A percentile compares a stretch with the other conserved stretches of the same genome.
These are phyloP conservation scores for Origma solitaria DNA, from an alignment of 2,113 vertebrate species.

Conservation along the genomic window DNA sequence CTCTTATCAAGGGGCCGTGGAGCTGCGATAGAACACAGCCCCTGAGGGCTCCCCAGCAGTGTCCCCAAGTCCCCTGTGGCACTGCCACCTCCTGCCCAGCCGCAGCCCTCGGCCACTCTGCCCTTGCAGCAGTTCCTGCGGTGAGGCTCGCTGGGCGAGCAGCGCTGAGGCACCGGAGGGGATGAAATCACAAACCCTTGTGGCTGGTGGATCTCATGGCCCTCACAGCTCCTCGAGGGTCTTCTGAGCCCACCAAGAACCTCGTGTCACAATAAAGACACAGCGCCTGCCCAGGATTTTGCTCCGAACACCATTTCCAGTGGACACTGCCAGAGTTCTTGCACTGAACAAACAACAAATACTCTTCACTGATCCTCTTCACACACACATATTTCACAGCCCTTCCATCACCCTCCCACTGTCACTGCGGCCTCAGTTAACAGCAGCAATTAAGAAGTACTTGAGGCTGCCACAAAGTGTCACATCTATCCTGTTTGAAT, in stretches of 20 bases:
- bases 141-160: rapidly evolving
- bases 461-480: not conserved
- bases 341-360: not conserved
- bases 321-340: not conserved
- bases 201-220: not conserved
- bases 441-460: not conserved
- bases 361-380: not conserved
- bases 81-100: not conserved
- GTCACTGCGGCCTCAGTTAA: not conserved
- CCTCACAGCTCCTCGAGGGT: not conserved
- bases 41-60: too few relatives aligned
- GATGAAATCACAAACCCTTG: not conserved
- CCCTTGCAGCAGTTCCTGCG: rapidly evolving
- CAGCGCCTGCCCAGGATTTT: rapidly evolving
- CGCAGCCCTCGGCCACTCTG: rapidly evolving
- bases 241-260: not conserved
- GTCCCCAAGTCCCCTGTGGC: rapidly evolving
- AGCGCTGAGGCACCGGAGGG: not conserved
- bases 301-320: not conserved
- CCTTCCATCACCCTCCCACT: not conserved
- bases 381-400: too few relatives aligned
- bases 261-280: not conserved
- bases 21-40: too few relatives aligned
- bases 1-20: not conserved
- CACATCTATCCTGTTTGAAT: not conserved